Percentiles rank a stretch among this genome's conserved stretches.
Evolutionary conservation across 2,888 invertebrate genomes (phyloP).

Genomic region (Branchinecta sandiegonensis): DNA sequence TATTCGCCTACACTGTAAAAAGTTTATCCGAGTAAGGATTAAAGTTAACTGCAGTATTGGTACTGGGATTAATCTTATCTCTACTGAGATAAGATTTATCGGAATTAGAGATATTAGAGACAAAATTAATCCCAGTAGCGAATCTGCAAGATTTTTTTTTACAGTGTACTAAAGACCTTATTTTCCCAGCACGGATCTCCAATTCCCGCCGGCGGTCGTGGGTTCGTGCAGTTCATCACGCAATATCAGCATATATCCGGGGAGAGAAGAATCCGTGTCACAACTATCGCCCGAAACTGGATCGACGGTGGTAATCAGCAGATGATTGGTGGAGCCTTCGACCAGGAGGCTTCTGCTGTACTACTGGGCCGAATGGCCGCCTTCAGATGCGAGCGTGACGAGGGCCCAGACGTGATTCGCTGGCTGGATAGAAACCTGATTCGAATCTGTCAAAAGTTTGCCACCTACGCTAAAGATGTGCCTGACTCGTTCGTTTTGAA

Average conservation of each 20-base stretch:
- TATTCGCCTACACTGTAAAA: too few species aligned
- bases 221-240: conserved; percentile 93
- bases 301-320: conserved; percentile 84
- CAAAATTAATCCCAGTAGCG: too few species aligned
- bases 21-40: too few species aligned
- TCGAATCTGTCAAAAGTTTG: conserved; percentile 96
- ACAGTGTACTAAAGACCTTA: conserved; percentile 7
- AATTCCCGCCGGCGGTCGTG: conserved; percentile 87
- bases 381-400: conserved; percentile 84
- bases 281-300: conserved; percentile 96
- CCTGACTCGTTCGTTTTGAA: conserved; percentile 87
- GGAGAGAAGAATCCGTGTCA: conserved; percentile 83
- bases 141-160: too few species aligned
- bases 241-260: conserved; percentile 97
- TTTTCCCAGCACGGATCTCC: conserved; percentile 69
- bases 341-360: conserved; percentile 96
- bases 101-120: too few species aligned
- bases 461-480: conserved; percentile 94
- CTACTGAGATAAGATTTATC: too few species aligned
- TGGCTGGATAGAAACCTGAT: conserved; percentile 98
- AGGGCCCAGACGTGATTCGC: conserved; percentile 83
- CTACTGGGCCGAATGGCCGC: conserved; percentile 93
- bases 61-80: too few species aligned
- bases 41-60: too few species aligned
- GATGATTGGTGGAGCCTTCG: conserved; percentile 86